phyloP scores from a whole-genome alignment of 2,113 vertebrate genomes.

The Protobothrops flavoviridis region DNA sequence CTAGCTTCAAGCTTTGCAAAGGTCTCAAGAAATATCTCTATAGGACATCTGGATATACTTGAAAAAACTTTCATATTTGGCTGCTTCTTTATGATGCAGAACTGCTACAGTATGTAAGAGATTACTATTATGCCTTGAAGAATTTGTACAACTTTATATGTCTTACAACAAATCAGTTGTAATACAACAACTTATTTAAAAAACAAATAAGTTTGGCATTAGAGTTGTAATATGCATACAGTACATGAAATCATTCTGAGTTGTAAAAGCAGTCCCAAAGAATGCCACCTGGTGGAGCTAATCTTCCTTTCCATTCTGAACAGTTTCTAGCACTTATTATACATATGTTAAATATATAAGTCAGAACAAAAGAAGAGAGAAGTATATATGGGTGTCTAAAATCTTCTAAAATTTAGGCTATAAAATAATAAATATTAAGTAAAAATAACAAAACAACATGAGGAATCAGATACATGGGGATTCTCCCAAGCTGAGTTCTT shows the following conservation, averaged over 20 bases:
- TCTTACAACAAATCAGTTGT: background rate
- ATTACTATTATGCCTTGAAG: background rate
- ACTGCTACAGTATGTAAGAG: background rate
- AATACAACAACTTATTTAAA: no score
- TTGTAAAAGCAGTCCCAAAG: constrained; percentile 13
- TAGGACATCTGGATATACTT: background rate
- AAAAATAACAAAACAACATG: background rate
- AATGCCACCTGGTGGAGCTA: background rate
- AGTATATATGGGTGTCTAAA: background rate
- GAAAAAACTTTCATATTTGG: background rate
- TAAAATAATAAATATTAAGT: background rate
- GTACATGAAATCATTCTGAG: background rate
- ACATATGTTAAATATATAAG: background rate
- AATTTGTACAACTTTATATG: background rate
- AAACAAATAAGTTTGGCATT: no score
- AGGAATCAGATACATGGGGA: background rate
- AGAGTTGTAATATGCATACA: background rate
- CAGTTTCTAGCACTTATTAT: background rate
- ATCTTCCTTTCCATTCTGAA: background rate
- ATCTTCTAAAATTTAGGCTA: background rate
- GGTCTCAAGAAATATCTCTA: background rate
- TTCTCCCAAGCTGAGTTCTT: no score
- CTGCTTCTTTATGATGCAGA: background rate
- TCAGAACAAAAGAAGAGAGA: background rate
- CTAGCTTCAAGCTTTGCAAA: background rate